Percentiles rank a stretch among this genome's conserved stretches.
Conservation (phyloP, 2,797 vertebrate species). For the Philypnodon macrostomus region DNA sequence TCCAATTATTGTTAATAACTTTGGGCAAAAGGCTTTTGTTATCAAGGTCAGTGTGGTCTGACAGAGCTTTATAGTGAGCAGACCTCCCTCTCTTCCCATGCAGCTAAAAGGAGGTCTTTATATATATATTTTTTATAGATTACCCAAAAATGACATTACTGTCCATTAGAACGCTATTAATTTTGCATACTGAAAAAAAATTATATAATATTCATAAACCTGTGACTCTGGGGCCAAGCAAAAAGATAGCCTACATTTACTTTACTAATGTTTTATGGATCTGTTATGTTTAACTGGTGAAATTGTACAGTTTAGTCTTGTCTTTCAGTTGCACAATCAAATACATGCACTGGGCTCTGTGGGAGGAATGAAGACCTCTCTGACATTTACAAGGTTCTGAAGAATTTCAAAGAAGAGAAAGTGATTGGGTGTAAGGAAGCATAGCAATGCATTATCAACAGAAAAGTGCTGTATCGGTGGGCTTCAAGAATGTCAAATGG, state of each 20-base stretch:
- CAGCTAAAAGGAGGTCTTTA: too few relatives aligned
- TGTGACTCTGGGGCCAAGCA: too few relatives aligned
- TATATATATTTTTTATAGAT: too few relatives aligned
- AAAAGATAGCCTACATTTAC: too few relatives aligned
- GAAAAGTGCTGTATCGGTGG: constrained; percentile 10
- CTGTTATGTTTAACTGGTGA: too few relatives aligned
- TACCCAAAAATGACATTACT: too few relatives aligned
- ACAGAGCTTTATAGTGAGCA: constrained; percentile 56
- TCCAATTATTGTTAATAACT: constrained; percentile 71
- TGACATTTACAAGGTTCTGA: constrained; percentile 18
- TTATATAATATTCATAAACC: too few relatives aligned
- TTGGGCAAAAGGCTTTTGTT: constrained; percentile 58
- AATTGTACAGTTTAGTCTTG: constrained; percentile 3
- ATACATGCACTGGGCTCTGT: constrained; percentile 10
- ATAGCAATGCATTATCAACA: constrained; percentile 23
- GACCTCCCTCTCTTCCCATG: constrained; percentile 39
- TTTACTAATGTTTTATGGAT: too few relatives aligned
- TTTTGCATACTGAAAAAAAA: too few relatives aligned
- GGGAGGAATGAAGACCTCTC: constrained; percentile 9
- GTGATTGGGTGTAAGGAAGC: constrained; percentile 6
- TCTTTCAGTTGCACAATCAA: constrained; percentile 13
- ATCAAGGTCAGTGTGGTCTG: constrained; percentile 65
- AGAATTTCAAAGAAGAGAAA: constrained; percentile 23
- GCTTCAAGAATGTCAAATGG: constrained; percentile 22
- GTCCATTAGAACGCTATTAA: too few relatives aligned